phyloP scores from a whole-genome alignment of 30 jellyfish, hydroid and myxozoan species.

The Sanderia malayensis region DNA sequence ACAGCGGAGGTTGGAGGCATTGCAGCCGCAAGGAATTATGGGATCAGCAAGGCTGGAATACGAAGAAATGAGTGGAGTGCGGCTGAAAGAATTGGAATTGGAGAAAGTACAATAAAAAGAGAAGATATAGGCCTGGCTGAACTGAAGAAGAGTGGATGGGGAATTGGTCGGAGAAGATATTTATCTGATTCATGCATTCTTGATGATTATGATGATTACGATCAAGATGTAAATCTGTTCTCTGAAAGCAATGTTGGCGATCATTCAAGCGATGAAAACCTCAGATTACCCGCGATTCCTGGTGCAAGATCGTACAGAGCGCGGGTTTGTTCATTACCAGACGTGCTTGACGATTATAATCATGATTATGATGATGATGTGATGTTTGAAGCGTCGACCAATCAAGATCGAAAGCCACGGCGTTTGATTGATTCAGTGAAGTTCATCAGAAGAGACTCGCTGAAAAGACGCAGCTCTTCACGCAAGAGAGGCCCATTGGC shows the following conservation, averaged over 20 bases:
- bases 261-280: constrained; percentile 25
- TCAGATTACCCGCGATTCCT: constrained; percentile 59
- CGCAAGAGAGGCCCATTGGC: constrained; percentile 35
- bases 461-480: constrained; percentile 26
- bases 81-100: constrained; percentile 31
- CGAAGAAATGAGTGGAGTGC: constrained; percentile 27
- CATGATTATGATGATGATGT: constrained; percentile 26
- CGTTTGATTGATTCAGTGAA: constrained; percentile 19
- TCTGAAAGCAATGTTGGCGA: constrained; percentile 4
- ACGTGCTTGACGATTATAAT: constrained; percentile 35
- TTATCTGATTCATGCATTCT: constrained; percentile 50
- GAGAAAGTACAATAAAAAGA: constrained; percentile 16
- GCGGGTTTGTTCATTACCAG: constrained; percentile 51
- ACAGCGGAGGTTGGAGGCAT: constrained; percentile 51
- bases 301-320: not conserved
- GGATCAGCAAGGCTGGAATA: constrained; percentile 26
- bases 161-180: constrained; percentile 31
- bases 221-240: constrained; percentile 4
- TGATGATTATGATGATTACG: constrained; percentile 55
- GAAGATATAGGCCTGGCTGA: constrained; percentile 16
- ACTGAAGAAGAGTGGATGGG: constrained; percentile 36
- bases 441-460: constrained; percentile 20
- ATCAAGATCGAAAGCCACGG: not conserved
- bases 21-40: constrained; percentile 43
- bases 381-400: not conserved